phyloP scores from a whole-genome alignment of 2,888 invertebrate species.

The Phymatocera aterrima region DNA sequence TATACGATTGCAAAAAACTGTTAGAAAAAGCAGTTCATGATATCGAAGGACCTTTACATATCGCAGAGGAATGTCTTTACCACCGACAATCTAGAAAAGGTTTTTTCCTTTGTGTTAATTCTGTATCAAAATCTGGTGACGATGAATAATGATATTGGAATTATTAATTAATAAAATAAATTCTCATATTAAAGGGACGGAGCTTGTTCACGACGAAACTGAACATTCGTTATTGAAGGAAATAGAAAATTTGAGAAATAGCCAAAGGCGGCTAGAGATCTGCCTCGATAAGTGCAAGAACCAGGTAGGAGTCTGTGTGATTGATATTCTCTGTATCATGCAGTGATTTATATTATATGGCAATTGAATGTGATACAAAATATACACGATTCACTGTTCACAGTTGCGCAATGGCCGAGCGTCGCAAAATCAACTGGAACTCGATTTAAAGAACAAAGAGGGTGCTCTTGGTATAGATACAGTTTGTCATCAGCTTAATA shows the following conservation, averaged over 20 bases:
- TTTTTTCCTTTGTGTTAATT: slow-evolving; percentile 58
- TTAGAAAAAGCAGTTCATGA: slow-evolving; percentile 85
- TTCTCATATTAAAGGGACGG: slow-evolving; percentile 80
- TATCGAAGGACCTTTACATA: slow-evolving; percentile 93
- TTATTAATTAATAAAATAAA: background rate
- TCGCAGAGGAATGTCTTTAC: slow-evolving; percentile 95
- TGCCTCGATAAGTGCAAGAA: slow-evolving; percentile 83
- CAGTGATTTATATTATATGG: background rate
- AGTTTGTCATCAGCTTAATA: slow-evolving; percentile 90
- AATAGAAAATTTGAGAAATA: slow-evolving; percentile 87
- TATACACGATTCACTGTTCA: too few species aligned
- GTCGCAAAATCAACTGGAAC: slow-evolving; percentile 91
- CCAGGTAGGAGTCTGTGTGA: slow-evolving; percentile 71
- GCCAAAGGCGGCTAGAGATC: slow-evolving; percentile 86
- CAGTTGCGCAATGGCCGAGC: slow-evolving; percentile 86
- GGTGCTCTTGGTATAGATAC: slow-evolving; percentile 90
- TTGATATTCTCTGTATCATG: background rate
- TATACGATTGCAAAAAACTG: slow-evolving; percentile 83
- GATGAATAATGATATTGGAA: background rate
- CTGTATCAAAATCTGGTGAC: slow-evolving; percentile 13
- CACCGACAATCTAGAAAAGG: slow-evolving; percentile 92
- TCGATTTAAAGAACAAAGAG: slow-evolving; percentile 92
- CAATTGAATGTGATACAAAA: background rate
- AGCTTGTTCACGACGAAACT: slow-evolving; percentile 93
- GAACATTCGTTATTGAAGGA: slow-evolving; percentile 92